phyloP scores from a whole-genome alignment of 2,113 vertebrate species.

The Rhizomys pruinosus region DNA sequence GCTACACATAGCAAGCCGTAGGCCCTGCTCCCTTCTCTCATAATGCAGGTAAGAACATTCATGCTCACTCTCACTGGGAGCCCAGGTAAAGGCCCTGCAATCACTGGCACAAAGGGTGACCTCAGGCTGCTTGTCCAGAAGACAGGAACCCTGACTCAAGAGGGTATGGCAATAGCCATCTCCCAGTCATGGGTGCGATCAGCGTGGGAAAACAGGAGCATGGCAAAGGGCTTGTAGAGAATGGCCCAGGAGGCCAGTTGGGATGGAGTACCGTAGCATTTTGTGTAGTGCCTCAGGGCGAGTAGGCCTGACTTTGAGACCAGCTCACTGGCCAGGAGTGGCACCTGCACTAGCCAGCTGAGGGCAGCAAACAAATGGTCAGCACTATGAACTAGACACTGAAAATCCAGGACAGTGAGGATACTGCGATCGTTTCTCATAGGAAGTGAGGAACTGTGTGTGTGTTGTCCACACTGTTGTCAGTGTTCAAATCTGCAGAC shows the following conservation, averaged over 20 bases:
- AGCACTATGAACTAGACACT: not conserved
- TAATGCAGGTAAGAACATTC: not conserved
- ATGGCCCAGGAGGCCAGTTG: not conserved
- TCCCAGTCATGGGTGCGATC: accelerated
- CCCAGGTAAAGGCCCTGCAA: not conserved
- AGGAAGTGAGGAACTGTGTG: not conserved
- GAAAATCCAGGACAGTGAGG: accelerated
- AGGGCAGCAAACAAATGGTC: not conserved
- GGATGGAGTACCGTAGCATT: accelerated
- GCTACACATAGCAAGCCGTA: not conserved
- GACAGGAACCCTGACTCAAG: not conserved
- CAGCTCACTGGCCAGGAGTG: not conserved
- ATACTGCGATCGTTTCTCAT: accelerated
- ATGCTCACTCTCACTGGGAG: not conserved
- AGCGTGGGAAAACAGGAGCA: accelerated
- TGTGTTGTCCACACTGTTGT: too few species aligned
- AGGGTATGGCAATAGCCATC: not conserved
- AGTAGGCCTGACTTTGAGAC: not conserved
- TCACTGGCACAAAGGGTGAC: not conserved
- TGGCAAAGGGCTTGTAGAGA: not conserved
- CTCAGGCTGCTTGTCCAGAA: too few species aligned
- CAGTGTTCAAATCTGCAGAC: not conserved
- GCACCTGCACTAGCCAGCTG: not conserved
- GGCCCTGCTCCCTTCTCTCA: not conserved
- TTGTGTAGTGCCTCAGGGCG: accelerated